These are phyloP conservation scores for Tetragnatha montana DNA, from an alignment of 2,888 invertebrate species.

Conservation along the genomic window DNA sequence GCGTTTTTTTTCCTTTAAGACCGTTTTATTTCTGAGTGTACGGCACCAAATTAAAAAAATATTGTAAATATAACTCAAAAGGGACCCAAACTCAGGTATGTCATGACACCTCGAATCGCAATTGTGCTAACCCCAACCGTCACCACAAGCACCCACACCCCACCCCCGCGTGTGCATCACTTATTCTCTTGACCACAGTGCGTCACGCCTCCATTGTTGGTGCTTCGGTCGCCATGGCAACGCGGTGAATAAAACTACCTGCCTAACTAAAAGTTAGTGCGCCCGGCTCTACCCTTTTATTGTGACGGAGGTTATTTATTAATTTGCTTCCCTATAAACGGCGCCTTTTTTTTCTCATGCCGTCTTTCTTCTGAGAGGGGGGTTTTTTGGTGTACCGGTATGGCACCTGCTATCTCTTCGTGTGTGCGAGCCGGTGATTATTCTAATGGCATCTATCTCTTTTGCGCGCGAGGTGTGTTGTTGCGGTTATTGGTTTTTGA, in stretches of 20 bases:
- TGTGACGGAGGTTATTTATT: slow-evolving; percentile 64
- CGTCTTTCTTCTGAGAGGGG: slow-evolving; percentile 40
- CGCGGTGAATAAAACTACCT: slow-evolving; percentile 65
- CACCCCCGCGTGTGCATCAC: slow-evolving; percentile 26
- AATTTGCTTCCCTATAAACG: slow-evolving; percentile 64
- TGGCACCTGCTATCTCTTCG: slow-evolving; percentile 5
- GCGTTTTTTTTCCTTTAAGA: too few relatives aligned
- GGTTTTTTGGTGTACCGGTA: slow-evolving; percentile 55
- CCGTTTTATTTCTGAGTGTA: too few relatives aligned
- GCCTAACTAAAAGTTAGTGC: slow-evolving; percentile 61
- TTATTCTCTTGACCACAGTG: slow-evolving; percentile 49
- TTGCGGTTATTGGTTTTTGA: slow-evolving; percentile 9
- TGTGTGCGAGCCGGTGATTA: slow-evolving; percentile 45
- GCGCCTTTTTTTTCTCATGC: slow-evolving; percentile 36
- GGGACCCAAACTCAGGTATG: too few relatives aligned
- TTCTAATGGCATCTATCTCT: slow-evolving; percentile 52
- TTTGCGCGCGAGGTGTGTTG: slow-evolving; percentile 3
- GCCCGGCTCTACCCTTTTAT: slow-evolving; percentile 23
- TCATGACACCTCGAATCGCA: too few relatives aligned
- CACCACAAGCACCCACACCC: background rate
- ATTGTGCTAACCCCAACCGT: too few relatives aligned
- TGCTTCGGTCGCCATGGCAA: slow-evolving; percentile 48
- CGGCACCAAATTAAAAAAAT: too few relatives aligned
- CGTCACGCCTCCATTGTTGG: slow-evolving; percentile 67
- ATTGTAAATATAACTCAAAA: too few relatives aligned